Conservation (phyloP, 2,797 vertebrate species). For the Varecia variegata region DNA sequence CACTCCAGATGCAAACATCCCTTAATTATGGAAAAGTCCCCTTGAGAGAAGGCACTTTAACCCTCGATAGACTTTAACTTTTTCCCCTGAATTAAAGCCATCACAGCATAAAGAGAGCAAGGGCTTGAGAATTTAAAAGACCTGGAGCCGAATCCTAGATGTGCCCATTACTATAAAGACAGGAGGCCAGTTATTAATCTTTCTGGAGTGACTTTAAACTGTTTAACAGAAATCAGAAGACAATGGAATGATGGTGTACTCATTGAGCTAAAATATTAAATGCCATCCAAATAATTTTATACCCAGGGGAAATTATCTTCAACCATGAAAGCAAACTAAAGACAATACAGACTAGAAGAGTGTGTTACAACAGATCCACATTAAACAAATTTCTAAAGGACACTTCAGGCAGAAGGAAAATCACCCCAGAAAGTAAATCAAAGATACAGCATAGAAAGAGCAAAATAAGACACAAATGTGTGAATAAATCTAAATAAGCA, state of each 20-base stretch:
- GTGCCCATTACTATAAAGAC: slow-evolving; percentile 3
- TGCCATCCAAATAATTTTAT: slow-evolving; percentile 39
- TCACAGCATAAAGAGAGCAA: neutral
- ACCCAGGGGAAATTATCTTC: neutral
- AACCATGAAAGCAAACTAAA: slow-evolving; percentile 26
- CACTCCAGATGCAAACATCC: neutral
- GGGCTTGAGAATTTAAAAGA: slow-evolving; percentile 40
- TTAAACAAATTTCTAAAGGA: neutral
- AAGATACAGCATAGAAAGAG: neutral
- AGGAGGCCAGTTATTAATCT: neutral
- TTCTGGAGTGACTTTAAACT: neutral
- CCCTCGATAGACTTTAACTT: neutral
- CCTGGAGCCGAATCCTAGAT: neutral
- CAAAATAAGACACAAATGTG: slow-evolving; percentile 14
- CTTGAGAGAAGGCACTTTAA: slow-evolving; percentile 36
- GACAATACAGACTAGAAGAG: neutral
- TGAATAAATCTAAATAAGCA: slow-evolving; percentile 12
- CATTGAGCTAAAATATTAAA: slow-evolving; percentile 17
- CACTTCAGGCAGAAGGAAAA: slow-evolving; percentile 14
- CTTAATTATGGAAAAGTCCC: slow-evolving; percentile 12
- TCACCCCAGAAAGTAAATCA: neutral
- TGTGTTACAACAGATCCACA: neutral
- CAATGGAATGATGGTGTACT: slow-evolving; percentile 12
- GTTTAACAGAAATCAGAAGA: slow-evolving; percentile 41
- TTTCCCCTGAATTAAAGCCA: slow-evolving; percentile 44